Evolutionary conservation across 2,113 vertebrate genomes (phyloP).

Genomic region (Clarias gariepinus): DNA sequence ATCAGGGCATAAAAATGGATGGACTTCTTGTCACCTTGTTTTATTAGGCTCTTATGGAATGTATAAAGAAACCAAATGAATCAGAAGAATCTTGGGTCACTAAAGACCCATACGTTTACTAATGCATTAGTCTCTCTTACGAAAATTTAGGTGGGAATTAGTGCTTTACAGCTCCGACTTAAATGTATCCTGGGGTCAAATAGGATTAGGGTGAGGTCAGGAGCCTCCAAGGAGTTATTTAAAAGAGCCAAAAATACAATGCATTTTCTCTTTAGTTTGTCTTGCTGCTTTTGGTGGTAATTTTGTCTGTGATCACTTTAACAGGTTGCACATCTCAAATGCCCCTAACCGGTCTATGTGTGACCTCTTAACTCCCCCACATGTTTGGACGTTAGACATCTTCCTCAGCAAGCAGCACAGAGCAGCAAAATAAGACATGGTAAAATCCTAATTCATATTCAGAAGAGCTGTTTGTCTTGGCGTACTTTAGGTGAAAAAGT

Average conservation of each 20-base stretch:
- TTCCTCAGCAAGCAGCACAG: constrained; percentile 12
- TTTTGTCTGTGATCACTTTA: constrained; percentile 56
- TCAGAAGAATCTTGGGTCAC: not conserved
- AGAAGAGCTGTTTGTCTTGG: constrained; percentile 19
- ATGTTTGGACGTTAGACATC: constrained; percentile 42
- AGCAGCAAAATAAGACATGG: constrained; percentile 34
- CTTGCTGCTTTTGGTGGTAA: constrained; percentile 43
- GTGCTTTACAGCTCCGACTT: constrained; percentile 27
- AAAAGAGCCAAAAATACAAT: constrained; percentile 46
- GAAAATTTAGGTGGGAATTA: constrained; percentile 6
- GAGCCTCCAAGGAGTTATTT: constrained; percentile 44
- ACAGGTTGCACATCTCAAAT: constrained; percentile 47
- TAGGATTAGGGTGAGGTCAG: constrained; percentile 53
- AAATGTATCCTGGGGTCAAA: constrained; percentile 47
- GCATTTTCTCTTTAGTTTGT: constrained; percentile 38
- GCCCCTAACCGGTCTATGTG: constrained; percentile 46
- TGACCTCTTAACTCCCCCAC: constrained; percentile 54
- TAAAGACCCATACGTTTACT: not conserved
- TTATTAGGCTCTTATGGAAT: constrained; percentile 11
- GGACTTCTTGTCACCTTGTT: constrained; percentile 34
- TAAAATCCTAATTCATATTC: constrained; percentile 33
- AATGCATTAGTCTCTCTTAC: not conserved
- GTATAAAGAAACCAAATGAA: not conserved
- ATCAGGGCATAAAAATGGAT: constrained; percentile 38
- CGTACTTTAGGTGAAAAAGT: not conserved